phyloP scores from a whole-genome alignment of 2,113 vertebrate genomes.

The Bubo bubo region DNA sequence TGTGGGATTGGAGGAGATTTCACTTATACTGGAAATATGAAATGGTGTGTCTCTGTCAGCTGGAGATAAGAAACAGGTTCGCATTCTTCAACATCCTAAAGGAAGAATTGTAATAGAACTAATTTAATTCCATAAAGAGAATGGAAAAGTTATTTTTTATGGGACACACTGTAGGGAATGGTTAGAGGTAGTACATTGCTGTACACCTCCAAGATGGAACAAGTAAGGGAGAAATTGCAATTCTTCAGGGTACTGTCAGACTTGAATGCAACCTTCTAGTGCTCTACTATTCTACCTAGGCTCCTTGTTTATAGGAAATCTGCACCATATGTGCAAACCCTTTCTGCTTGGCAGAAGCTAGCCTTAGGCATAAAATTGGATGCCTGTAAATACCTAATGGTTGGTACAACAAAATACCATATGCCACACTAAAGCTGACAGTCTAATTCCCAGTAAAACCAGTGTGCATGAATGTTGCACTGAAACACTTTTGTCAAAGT shows the following conservation, averaged over 20 bases:
- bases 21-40: neutral
- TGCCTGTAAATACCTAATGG: neutral
- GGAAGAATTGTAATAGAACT: neutral
- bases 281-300: neutral
- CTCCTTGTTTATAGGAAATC: neutral
- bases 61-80: neutral
- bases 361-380: neutral
- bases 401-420: neutral
- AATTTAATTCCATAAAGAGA: neutral
- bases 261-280: neutral
- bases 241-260: neutral
- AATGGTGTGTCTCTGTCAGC: neutral
- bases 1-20: neutral
- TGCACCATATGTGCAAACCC: neutral
- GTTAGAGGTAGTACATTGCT: neutral
- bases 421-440: neutral
- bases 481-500: neutral
- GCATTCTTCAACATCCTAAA: neutral
- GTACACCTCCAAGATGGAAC: fast-evolving
- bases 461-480: neutral
- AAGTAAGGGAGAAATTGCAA: neutral
- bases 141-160: neutral
- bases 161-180: neutral
- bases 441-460: neutral
- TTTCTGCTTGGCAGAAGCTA: neutral